Evolutionary conservation across 2,113 vertebrate species (phyloP).

Genomic region (Drymodes brunneopygia): DNA sequence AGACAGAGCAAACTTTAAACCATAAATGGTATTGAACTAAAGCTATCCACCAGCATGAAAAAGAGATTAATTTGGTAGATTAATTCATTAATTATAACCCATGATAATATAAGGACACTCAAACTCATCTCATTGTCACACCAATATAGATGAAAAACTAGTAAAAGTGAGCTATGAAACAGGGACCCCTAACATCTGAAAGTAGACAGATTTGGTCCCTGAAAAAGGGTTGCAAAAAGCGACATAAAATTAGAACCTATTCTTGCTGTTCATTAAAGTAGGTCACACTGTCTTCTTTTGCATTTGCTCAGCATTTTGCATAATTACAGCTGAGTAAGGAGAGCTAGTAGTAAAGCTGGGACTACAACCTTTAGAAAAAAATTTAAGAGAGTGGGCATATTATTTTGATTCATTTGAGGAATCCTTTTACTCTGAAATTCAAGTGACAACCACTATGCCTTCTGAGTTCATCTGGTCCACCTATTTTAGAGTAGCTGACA

Average conservation of each 20-base stretch:
- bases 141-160: background rate
- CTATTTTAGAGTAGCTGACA: background rate
- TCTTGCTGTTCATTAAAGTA: background rate
- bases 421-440: background rate
- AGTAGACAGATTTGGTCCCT: background rate
- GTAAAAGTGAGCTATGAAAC: background rate
- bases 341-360: background rate
- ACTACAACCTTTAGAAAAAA: background rate
- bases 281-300: background rate
- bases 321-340: background rate
- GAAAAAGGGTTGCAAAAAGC: background rate
- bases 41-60: background rate
- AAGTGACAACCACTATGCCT: background rate
- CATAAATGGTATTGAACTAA: background rate
- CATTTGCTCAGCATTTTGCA: background rate
- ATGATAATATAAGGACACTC: background rate
- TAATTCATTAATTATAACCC: background rate
- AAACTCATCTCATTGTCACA: background rate
- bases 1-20: background rate
- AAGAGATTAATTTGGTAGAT: background rate
- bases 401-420: background rate
- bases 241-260: background rate
- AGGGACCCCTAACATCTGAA: background rate
- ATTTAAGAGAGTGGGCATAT: background rate
- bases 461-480: background rate